phyloP scores from a whole-genome alignment of 2,888 invertebrate genomes.

The Dynastes maya region DNA sequence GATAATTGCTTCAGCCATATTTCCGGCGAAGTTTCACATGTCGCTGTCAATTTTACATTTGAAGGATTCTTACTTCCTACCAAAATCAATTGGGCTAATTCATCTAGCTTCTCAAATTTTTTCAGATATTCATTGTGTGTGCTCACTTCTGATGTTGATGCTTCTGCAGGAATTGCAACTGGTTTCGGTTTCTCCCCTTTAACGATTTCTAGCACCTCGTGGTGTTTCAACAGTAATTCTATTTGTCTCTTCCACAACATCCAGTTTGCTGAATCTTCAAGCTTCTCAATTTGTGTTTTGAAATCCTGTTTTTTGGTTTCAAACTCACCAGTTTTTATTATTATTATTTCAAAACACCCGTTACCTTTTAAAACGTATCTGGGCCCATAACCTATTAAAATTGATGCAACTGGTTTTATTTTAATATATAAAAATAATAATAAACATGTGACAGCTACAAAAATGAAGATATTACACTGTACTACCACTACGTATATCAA shows the following conservation, averaged over 20 bases:
- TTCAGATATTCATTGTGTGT: constrained; percentile 20
- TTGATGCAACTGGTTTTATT: too few relatives aligned
- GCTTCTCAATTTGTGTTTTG: constrained; percentile 45
- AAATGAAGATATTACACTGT: too few relatives aligned
- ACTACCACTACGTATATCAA: too few relatives aligned
- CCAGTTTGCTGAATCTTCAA: constrained; percentile 47
- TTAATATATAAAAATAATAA: too few relatives aligned
- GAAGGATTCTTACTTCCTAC: constrained; percentile 47
- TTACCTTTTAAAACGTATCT: too few relatives aligned
- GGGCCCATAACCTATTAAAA: too few relatives aligned
- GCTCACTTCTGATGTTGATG: neutral
- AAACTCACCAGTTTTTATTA: too few relatives aligned
- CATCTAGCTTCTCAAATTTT: constrained; percentile 35
- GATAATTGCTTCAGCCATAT: constrained; percentile 48
- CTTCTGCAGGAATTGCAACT: constrained; percentile 18
- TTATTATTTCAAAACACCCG: too few relatives aligned
- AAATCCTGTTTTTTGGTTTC: constrained; percentile 12
- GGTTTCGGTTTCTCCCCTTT: neutral
- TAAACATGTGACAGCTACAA: too few relatives aligned
- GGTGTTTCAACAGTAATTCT: constrained; percentile 51
- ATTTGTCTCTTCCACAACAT: constrained; percentile 53
- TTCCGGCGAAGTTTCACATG: constrained; percentile 13
- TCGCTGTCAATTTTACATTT: constrained; percentile 2
- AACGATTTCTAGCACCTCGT: constrained; percentile 53
- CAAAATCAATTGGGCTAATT: constrained; percentile 53